These are phyloP conservation scores for Neoscelio sp. DNA, from an alignment of 2,888 invertebrate genomes.

Conservation along the genomic window DNA sequence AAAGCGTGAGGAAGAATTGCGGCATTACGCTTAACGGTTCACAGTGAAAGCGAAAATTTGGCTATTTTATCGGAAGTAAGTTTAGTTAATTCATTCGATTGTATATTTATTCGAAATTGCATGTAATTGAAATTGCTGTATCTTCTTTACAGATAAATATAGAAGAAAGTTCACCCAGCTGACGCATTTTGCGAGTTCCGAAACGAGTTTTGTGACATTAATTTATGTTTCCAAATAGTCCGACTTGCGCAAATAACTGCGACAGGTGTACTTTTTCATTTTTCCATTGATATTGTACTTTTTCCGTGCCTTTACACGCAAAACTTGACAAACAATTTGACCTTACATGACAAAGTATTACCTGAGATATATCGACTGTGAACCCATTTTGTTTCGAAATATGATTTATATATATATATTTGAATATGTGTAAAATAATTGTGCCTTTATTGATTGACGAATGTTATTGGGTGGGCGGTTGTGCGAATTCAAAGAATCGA, in stretches of 20 bases:
- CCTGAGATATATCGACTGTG: constrained; percentile 58
- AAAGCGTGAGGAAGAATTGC: no score
- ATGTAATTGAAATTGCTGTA: no score
- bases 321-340: constrained; percentile 53
- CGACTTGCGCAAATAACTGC: constrained; percentile 47
- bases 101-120: no score
- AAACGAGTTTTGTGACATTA: constrained; percentile 46
- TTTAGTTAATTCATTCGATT: neutral
- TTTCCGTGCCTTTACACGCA: constrained; percentile 60
- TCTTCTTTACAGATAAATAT: constrained; percentile 83
- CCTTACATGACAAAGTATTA: constrained; percentile 61
- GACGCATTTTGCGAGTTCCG: constrained; percentile 72
- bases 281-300: constrained; percentile 61
- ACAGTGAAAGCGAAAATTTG: constrained; percentile 93
- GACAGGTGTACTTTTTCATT: constrained; percentile 33
- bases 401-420: constrained; percentile 48
- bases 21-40: constrained; percentile 91
- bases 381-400: constrained; percentile 56
- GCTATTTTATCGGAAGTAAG: constrained; percentile 95
- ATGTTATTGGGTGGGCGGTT: constrained; percentile 24
- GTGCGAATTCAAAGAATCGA: constrained; percentile 21
- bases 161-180: constrained; percentile 81
- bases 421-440: constrained; percentile 57
- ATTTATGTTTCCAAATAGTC: constrained; percentile 56
- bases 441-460: constrained; percentile 64